phyloP scores from a whole-genome alignment of 1,140 invertebrate genomes.

The Pseudachorutes palmiensis region DNA sequence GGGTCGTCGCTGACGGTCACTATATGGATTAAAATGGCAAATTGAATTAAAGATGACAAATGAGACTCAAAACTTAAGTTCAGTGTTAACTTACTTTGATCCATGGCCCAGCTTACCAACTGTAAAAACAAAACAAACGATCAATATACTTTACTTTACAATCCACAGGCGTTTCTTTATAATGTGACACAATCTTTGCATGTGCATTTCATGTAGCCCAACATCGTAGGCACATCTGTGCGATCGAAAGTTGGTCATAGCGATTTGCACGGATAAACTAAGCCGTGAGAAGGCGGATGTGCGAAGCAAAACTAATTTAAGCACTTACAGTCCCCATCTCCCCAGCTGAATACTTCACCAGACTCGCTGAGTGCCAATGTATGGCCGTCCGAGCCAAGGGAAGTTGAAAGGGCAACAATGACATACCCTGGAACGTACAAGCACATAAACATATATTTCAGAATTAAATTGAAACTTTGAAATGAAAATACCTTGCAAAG shows the following conservation, averaged over 20 bases:
- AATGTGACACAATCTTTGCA: too few species aligned
- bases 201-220: too few species aligned
- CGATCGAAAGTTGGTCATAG: not conserved
- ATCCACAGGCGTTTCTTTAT: too few species aligned
- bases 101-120: slow-evolving; percentile 3
- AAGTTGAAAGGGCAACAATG: slow-evolving; percentile 54
- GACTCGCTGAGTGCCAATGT: slow-evolving; percentile 53
- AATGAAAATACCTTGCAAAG: slow-evolving; percentile 50
- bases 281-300: not conserved
- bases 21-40: slow-evolving; percentile 39
- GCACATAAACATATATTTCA: not conserved
- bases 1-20: slow-evolving; percentile 55
- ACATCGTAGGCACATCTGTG: too few species aligned
- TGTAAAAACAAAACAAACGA: not conserved
- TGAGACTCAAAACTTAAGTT: slow-evolving; percentile 40
- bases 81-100: not conserved
- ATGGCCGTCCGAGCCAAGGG: slow-evolving; percentile 56
- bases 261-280: not conserved
- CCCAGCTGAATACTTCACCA: slow-evolving; percentile 47
- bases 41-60: not conserved
- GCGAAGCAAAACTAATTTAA: too few species aligned
- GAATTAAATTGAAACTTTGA: not conserved
- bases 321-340: slow-evolving; percentile 28
- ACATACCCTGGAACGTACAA: slow-evolving; percentile 51
- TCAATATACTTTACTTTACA: too few species aligned